Evolutionary conservation across 2,113 vertebrate genomes (phyloP).

Genomic region (Morphnarchus princeps): DNA sequence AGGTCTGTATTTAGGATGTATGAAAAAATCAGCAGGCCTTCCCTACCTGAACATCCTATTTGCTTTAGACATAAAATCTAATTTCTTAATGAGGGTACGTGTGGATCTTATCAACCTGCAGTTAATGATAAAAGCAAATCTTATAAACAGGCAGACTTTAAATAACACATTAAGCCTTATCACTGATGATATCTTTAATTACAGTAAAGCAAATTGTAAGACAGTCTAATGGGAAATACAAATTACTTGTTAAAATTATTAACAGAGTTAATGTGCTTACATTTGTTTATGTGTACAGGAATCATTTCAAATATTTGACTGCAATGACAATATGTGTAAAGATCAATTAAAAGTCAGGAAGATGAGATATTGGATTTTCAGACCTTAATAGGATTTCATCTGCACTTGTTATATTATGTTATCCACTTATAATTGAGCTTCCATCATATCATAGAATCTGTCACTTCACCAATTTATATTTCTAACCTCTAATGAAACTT

Average conservation of each 20-base stretch:
- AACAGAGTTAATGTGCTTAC: constrained; percentile 81
- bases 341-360: constrained; percentile 85
- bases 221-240: constrained; percentile 79
- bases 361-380: constrained; percentile 83
- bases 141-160: constrained; percentile 70
- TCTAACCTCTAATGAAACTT: constrained; percentile 73
- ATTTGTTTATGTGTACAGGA: constrained; percentile 80
- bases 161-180: constrained; percentile 74
- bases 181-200: constrained; percentile 80
- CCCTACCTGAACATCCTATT: not conserved
- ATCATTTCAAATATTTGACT: constrained; percentile 78
- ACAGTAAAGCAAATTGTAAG: constrained; percentile 72
- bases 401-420: constrained; percentile 79
- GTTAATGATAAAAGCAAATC: constrained; percentile 75
- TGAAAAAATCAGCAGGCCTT: not conserved
- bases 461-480: constrained; percentile 78
- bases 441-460: constrained; percentile 75
- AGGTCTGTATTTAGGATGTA: not conserved
- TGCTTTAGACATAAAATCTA: constrained; percentile 45
- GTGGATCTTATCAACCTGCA: constrained; percentile 55
- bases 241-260: constrained; percentile 83
- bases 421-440: constrained; percentile 82
- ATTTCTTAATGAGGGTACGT: constrained; percentile 56
- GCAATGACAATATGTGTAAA: constrained; percentile 80
- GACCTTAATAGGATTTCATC: constrained; percentile 82